Evolutionary conservation across 2,797 vertebrate genomes (phyloP).

Genomic region (Acipenser oxyrinchus): DNA sequence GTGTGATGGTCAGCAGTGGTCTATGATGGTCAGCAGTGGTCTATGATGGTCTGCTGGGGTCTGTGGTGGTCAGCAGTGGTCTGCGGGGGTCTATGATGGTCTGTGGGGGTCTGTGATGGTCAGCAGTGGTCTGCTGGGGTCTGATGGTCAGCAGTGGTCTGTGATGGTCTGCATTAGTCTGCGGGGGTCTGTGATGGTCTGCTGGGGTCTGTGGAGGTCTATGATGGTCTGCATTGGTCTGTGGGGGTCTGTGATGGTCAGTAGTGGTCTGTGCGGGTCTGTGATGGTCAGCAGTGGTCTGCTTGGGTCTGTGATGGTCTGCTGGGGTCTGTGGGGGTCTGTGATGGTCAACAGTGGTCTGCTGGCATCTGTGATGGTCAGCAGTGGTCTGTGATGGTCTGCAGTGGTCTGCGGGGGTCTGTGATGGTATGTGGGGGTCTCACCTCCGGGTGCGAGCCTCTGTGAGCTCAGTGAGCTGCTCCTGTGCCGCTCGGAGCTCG

Average conservation of each 20-base stretch:
- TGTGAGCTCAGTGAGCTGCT: slow-evolving; percentile 71
- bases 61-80: neutral
- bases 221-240: neutral
- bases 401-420: too few relatives aligned
- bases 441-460: slow-evolving; percentile 77
- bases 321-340: too few relatives aligned
- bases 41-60: too few relatives aligned
- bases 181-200: neutral
- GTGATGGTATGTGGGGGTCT: slow-evolving; percentile 24
- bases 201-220: neutral
- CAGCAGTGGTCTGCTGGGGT: neutral
- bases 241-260: slow-evolving; percentile 1
- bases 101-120: too few relatives aligned
- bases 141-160: too few relatives aligned
- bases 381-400: neutral
- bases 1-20: neutral
- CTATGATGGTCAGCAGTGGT: too few relatives aligned
- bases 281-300: neutral
- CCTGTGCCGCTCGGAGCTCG: slow-evolving; percentile 66
- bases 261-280: neutral
- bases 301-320: too few relatives aligned
- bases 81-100: too few relatives aligned
- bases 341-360: too few relatives aligned
- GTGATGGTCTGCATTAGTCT: neutral
- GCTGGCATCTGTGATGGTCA: neutral